A percentile compares a stretch with the other conserved stretches of the same genome.
These are phyloP conservation scores for Thryonomys swinderianus DNA, from an alignment of 2,113 vertebrate species.

Conservation along the genomic window DNA sequence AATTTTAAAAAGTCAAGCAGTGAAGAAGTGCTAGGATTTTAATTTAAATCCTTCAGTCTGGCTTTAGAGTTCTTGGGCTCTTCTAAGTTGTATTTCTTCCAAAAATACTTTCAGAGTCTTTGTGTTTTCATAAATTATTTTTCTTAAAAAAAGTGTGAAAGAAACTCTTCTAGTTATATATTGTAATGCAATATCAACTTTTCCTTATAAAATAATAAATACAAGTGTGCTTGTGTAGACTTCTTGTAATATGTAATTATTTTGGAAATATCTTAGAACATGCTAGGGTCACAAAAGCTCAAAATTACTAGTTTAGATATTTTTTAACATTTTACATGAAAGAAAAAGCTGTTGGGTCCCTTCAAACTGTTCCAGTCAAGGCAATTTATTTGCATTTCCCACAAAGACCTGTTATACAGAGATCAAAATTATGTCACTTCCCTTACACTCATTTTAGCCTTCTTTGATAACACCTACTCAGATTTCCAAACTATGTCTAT, in stretches of 20 bases:
- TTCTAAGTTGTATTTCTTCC: neutral
- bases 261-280: neutral
- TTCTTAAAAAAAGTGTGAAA: conserved; percentile 17
- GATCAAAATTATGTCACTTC: neutral
- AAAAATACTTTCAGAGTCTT: neutral
- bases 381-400: neutral
- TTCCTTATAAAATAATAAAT: neutral
- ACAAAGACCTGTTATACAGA: neutral
- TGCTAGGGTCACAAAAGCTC: neutral
- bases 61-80: neutral
- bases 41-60: neutral
- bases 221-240: neutral
- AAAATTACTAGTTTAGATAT: neutral
- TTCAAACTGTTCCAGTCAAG: neutral
- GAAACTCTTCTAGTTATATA: neutral
- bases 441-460: neutral
- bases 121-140: neutral
- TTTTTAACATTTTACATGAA: neutral
- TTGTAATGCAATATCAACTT: neutral
- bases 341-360: neutral
- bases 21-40: neutral
- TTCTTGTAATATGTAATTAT: neutral
- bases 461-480: neutral
- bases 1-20: too few species aligned
- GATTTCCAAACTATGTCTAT: neutral